These are phyloP conservation scores for Andrena chrysosceles DNA, from an alignment of 2,888 invertebrate genomes.

Conservation along the genomic window DNA sequence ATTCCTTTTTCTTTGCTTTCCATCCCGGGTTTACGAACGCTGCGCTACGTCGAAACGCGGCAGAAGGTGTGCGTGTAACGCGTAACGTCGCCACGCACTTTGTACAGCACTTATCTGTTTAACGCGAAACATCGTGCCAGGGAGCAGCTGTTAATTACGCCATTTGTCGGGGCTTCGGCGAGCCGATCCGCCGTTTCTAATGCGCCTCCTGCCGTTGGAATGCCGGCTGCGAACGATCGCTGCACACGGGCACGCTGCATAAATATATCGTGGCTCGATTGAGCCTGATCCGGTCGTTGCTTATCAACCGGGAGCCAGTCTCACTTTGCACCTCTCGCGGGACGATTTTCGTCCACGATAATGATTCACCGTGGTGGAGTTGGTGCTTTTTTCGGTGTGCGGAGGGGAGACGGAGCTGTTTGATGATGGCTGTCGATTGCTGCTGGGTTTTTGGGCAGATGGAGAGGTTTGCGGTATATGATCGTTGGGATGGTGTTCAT, in stretches of 20 bases:
- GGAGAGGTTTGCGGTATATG: too few relatives aligned
- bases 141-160: conserved; percentile 49
- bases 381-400: neutral
- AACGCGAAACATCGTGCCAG: conserved; percentile 38
- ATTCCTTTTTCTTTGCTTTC: conserved; percentile 18
- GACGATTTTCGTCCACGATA: conserved; percentile 4
- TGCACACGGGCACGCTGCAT: conserved; percentile 8
- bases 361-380: conserved; percentile 9
- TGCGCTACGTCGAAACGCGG: neutral
- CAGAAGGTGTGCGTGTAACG: conserved; percentile 13
- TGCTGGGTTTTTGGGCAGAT: neutral
- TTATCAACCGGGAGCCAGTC: conserved; percentile 39
- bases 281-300: conserved; percentile 15
- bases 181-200: conserved; percentile 23
- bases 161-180: conserved; percentile 37
- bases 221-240: conserved; percentile 16
- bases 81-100: conserved; percentile 22
- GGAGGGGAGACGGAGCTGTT: neutral
- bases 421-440: neutral
- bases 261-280: conserved; percentile 29
- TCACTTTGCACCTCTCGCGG: conserved; percentile 13
- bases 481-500: too few relatives aligned
- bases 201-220: conserved; percentile 17
- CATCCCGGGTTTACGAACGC: too few relatives aligned
- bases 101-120: conserved; percentile 45